Evolutionary conservation across 92 coral and sea anemone species (phyloP).

Genomic region (Bergia sp.): DNA sequence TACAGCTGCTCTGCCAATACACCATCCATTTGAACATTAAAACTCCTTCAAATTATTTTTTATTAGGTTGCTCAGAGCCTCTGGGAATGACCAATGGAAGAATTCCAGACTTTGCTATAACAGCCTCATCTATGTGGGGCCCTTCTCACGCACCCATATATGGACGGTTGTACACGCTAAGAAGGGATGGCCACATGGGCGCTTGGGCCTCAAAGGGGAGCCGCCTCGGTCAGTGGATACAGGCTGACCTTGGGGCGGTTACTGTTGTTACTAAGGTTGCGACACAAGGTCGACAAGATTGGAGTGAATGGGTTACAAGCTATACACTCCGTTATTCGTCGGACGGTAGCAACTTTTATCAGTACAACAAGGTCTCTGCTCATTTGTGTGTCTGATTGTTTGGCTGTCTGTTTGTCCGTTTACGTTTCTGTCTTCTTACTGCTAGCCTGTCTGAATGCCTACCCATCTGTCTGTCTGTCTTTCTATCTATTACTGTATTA

Average conservation of each 20-base stretch:
- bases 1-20: not conserved
- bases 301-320: not conserved
- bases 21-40: not conserved
- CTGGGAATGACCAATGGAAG: slow-evolving; percentile 29
- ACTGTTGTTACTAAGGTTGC: not conserved
- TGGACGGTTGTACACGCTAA: slow-evolving; percentile 11
- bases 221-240: slow-evolving; percentile 20
- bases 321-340: slow-evolving; percentile 7
- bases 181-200: not conserved
- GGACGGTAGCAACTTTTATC: slow-evolving; percentile 1
- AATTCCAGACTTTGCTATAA: slow-evolving; percentile 5
- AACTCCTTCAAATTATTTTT: not conserved
- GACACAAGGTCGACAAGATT: slow-evolving; percentile 4
- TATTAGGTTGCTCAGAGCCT: slow-evolving; percentile 3
- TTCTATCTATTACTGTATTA: too few species aligned
- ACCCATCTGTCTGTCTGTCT: too few species aligned
- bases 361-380: slow-evolving; percentile 10
- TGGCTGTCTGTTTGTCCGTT: too few species aligned
- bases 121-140: slow-evolving; percentile 28
- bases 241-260: slow-evolving; percentile 1
- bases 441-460: too few species aligned
- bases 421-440: too few species aligned
- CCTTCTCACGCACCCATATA: not conserved
- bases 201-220: slow-evolving; percentile 8
- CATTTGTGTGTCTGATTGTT: too few species aligned